These are phyloP conservation scores for Cetonia aurata DNA, from an alignment of 2,888 invertebrate species.

Conservation along the genomic window DNA sequence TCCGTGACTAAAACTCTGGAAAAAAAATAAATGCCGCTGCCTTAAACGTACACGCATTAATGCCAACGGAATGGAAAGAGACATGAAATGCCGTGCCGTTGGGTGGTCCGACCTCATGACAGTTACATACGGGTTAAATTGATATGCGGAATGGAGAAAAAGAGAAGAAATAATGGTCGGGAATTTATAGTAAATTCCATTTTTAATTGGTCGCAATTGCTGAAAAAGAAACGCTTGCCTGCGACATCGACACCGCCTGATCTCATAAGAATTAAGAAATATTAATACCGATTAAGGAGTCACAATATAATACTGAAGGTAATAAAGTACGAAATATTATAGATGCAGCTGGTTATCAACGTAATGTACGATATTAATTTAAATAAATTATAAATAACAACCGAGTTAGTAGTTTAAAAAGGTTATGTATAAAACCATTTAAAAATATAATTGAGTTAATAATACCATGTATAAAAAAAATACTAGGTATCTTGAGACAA, in stretches of 20 bases:
- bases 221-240: conserved; percentile 4
- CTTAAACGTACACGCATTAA: conserved; percentile 30
- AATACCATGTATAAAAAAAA: too few relatives aligned
- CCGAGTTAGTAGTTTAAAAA: neutral
- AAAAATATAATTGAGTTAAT: too few relatives aligned
- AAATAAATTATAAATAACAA: neutral
- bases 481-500: too few relatives aligned
- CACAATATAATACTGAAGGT: neutral
- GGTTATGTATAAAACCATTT: too few relatives aligned
- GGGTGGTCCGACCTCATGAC: conserved; percentile 31
- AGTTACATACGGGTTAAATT: conserved; percentile 37
- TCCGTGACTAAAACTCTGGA: conserved; percentile 30
- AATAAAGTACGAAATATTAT: conserved; percentile 1
- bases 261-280: conserved; percentile 23
- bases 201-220: conserved; percentile 28
- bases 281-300: neutral
- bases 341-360: neutral
- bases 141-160: conserved; percentile 30
- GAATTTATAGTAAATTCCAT: conserved; percentile 27
- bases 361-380: neutral
- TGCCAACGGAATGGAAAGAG: conserved; percentile 24
- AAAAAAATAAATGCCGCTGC: too few relatives aligned
- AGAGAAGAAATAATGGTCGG: conserved; percentile 11
- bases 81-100: conserved; percentile 11
- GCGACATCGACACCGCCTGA: neutral